Evolutionary conservation across 1,140 invertebrate genomes (phyloP).

Genomic region (Apis mellifera): DNA sequence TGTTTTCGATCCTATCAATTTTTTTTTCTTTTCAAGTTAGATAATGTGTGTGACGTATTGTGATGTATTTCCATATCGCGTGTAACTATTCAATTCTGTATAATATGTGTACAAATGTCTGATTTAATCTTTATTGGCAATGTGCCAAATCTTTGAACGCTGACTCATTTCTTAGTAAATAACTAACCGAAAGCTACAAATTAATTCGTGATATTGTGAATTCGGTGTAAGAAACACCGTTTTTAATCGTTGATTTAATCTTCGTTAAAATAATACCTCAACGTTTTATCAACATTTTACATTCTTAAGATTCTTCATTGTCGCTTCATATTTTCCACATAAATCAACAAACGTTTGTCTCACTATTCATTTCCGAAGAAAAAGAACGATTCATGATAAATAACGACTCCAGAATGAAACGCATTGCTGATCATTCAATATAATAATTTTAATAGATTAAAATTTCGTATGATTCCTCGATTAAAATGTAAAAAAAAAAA

Average conservation of each 20-base stretch:
- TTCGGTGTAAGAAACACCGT: background rate
- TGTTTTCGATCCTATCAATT: constrained; percentile 20
- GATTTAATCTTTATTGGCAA: background rate
- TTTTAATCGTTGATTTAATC: constrained; percentile 23
- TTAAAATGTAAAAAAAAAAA: background rate
- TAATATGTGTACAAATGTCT: background rate
- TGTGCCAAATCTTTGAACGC: background rate
- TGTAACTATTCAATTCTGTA: background rate
- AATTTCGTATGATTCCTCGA: background rate
- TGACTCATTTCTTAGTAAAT: background rate
- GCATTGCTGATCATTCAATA: background rate
- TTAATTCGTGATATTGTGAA: background rate
- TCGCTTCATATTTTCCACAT: background rate
- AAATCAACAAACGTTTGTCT: background rate
- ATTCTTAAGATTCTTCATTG: background rate
- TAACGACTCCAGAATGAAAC: background rate
- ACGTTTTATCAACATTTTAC: background rate
- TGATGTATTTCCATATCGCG: background rate
- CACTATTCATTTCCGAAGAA: background rate
- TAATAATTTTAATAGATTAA: too few species aligned
- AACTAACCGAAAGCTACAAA: background rate
- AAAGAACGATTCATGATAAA: constrained; percentile 1
- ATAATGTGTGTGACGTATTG: background rate
- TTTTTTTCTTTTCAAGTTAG: constrained; percentile 6
- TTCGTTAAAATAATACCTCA: background rate